phyloP scores from a whole-genome alignment of 2,888 invertebrate species.

The Drosophila vallismaia region DNA sequence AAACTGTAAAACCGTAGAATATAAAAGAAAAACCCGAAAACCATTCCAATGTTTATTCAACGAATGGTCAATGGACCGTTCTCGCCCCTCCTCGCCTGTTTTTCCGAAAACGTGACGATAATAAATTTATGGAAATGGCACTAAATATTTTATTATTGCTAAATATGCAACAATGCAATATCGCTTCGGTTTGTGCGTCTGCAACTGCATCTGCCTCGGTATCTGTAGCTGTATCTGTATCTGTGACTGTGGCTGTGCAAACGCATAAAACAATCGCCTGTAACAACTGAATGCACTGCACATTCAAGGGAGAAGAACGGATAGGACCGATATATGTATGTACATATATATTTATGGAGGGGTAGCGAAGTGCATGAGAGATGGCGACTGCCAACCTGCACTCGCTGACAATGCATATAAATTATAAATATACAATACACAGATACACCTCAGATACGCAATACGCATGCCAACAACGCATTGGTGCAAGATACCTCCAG shows the following conservation, averaged over 20 bases:
- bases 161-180: conserved; percentile 76
- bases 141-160: conserved; percentile 78
- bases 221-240: too few species aligned
- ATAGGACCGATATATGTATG: neutral
- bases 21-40: conserved; percentile 10
- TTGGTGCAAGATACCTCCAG: conserved; percentile 21
- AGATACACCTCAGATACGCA: conserved; percentile 51
- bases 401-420: conserved; percentile 75
- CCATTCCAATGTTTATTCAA: conserved; percentile 16
- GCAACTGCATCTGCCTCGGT: neutral
- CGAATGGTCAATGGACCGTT: conserved; percentile 30
- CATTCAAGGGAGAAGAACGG: neutral
- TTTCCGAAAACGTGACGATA: conserved; percentile 49
- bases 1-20: conserved; percentile 28
- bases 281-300: conserved; percentile 65
- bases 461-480: conserved; percentile 33
- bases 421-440: conserved; percentile 72
- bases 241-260: conserved; percentile 30
- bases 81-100: neutral
- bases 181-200: conserved; percentile 8
- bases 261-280: conserved; percentile 69
- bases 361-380: conserved; percentile 23
- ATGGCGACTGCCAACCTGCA: conserved; percentile 57
- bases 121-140: conserved; percentile 75
- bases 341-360: neutral